These are phyloP conservation scores for Ctenodactylus gundi DNA, from an alignment of 2,113 vertebrate genomes.

Conservation along the genomic window DNA sequence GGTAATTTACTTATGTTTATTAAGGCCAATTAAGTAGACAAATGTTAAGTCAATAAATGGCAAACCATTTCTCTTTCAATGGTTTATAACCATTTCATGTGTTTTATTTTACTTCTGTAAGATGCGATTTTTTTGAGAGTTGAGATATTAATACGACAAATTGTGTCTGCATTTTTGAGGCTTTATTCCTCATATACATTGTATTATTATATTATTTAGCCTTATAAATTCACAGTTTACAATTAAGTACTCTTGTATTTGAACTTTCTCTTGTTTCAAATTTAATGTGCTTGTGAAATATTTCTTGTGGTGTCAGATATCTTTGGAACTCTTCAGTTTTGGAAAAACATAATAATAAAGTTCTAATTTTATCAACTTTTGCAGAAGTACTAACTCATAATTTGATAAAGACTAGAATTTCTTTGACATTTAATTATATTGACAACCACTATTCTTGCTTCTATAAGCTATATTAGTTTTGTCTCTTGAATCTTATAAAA, in stretches of 20 bases:
- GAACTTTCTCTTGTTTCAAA: neutral
- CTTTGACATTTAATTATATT: neutral
- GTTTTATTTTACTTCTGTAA: no score
- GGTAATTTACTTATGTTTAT: neutral
- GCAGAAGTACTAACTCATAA: neutral
- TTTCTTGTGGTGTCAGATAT: neutral
- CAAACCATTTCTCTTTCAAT: neutral
- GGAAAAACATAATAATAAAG: neutral
- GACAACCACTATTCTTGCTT: neutral
- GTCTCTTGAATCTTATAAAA: neutral
- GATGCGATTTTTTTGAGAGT: no score
- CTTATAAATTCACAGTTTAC: neutral
- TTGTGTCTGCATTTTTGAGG: neutral
- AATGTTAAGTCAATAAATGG: neutral
- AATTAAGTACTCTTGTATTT: neutral
- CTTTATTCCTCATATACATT: no score
- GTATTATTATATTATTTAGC: no score
- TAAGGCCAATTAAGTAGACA: neutral
- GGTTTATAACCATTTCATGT: neutral
- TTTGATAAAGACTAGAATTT: neutral
- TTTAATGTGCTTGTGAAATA: neutral
- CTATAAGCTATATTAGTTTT: neutral
- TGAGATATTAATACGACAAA: no score
- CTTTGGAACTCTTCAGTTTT: neutral
- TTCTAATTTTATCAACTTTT: neutral